Conservation (phyloP, 2,888 invertebrate genomes). For the Latheticus oryzae region DNA sequence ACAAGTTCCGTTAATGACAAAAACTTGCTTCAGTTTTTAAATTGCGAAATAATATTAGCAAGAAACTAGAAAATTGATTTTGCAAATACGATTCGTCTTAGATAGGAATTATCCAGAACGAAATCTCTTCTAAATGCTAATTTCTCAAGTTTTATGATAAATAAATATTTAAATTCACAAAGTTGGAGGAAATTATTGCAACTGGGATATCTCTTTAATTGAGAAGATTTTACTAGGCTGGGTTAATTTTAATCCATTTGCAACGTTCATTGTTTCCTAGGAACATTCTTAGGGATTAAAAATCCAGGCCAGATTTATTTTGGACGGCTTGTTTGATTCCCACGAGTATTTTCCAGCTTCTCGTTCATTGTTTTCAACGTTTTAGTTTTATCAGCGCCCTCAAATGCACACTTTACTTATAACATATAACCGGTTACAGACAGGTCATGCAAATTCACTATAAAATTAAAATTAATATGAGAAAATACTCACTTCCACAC, state of each 20-base stretch:
- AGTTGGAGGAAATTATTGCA: constrained; percentile 38
- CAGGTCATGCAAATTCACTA: too few relatives aligned
- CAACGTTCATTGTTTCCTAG: constrained; percentile 47
- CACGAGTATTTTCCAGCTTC: constrained; percentile 54
- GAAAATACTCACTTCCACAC: constrained; percentile 94
- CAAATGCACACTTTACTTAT: constrained; percentile 20
- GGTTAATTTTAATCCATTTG: constrained; percentile 45
- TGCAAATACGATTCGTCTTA: constrained; percentile 34
- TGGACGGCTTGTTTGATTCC: constrained; percentile 54
- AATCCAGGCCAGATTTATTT: constrained; percentile 58
- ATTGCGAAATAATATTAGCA: constrained; percentile 7
- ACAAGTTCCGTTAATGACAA: constrained; percentile 12
- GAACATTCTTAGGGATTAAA: constrained; percentile 54
- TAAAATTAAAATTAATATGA: too few relatives aligned
- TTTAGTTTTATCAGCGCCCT: constrained; percentile 47
- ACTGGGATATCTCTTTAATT: constrained; percentile 39
- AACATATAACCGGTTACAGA: constrained; percentile 23
- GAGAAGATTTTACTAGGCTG: constrained; percentile 46
- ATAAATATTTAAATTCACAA: constrained; percentile 47
- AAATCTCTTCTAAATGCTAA: constrained; percentile 40
- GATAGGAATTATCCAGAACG: constrained; percentile 30
- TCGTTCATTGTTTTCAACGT: constrained; percentile 48
- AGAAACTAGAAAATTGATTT: constrained; percentile 38
- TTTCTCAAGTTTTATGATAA: constrained; percentile 51
- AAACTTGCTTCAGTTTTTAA: background rate